These are phyloP conservation scores for Mylabris sibirica DNA, from an alignment of 2,888 invertebrate genomes.

Conservation along the genomic window DNA sequence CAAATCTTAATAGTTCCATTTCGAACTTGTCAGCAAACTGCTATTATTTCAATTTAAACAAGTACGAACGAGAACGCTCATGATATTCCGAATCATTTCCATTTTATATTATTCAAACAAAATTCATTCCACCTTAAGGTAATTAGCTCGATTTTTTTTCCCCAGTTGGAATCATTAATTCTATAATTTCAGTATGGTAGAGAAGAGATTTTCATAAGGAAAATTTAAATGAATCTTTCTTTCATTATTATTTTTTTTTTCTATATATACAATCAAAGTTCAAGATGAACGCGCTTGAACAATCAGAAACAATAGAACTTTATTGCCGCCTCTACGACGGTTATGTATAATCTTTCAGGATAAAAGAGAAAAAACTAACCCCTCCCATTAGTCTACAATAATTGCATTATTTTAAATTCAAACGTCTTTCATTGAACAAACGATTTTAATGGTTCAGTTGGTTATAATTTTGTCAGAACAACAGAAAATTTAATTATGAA, in stretches of 20 bases:
- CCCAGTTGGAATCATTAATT: slow-evolving; percentile 10
- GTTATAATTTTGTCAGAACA: slow-evolving; percentile 19
- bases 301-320: slow-evolving; percentile 20
- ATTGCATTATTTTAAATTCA: slow-evolving; percentile 15
- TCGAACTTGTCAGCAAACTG: slow-evolving; percentile 48
- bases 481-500: slow-evolving; percentile 3
- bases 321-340: slow-evolving; percentile 5
- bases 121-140: slow-evolving; percentile 19
- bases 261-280: slow-evolving; percentile 19
- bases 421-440: slow-evolving; percentile 14
- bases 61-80: slow-evolving; percentile 41
- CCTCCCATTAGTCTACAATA: slow-evolving; percentile 7
- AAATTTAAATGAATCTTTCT: slow-evolving; percentile 13
- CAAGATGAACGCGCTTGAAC: slow-evolving; percentile 14
- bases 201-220: background rate
- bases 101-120: slow-evolving; percentile 31
- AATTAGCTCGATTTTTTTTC: slow-evolving; percentile 17
- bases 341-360: background rate
- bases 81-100: slow-evolving; percentile 37
- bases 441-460: slow-evolving; percentile 15
- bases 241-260: too few relatives aligned
- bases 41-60: slow-evolving; percentile 46
- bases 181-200: background rate
- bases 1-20: slow-evolving; percentile 48
- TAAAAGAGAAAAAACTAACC: background rate